Base-by-base conservation (phyloP, 2,888 invertebrate species). In the Drosophila subsilvestris region DNA sequence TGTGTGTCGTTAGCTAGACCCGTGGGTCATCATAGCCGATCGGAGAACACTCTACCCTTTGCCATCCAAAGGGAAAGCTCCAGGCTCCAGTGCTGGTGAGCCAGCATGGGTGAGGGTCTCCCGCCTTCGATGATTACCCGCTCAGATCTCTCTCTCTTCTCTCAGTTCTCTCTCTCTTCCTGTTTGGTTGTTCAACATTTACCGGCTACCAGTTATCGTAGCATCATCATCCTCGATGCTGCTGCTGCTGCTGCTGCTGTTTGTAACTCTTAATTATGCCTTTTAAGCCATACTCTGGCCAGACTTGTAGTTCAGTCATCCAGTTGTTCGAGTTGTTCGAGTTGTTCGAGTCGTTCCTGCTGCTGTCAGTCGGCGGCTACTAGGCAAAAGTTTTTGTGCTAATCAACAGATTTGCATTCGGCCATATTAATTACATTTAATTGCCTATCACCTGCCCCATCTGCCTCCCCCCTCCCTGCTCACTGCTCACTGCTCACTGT, bases 1-100 rank as follows among this genome's bases (percentile, higher is more conserved):
- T 68, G 55, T 63, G 67, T 76, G 65, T 55, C 48, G 50, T 55
- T 45, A 42, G 22, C 27, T n/a, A 42, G 54, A 43, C n/a, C 25
- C 43, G 12, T 42, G n/a, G n/a, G n/a, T n/a, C n/a, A n/a, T n/a
- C n/a, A n/a, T n/a, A n/a, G n/a, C 32, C 32, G 32, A 12, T n/a
- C n/a, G 20, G 12, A 14, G 17, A 27, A 14, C 20, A 58, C 37
- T 25, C 25, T 25, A 6, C 3, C 22, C 22, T 22, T 22, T 22
- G 3, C 22, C 22, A 4, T 22, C 22, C 22, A n/a, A n/a, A n/a
- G n/a, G n/a, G n/a, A n/a, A n/a, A n/a, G n/a, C n/a, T n/a, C n/a
- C n/a, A n/a, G n/a, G n/a, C n/a, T n/a, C n/a, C n/a, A n/a, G n/a
- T n/a, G n/a, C n/a, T n/a, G n/a, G n/a, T n/a, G n/a, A n/a, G n/a